Base-by-base conservation (phyloP, 2,888 invertebrate genomes). In the Heteromyza rotundicornis region DNA sequence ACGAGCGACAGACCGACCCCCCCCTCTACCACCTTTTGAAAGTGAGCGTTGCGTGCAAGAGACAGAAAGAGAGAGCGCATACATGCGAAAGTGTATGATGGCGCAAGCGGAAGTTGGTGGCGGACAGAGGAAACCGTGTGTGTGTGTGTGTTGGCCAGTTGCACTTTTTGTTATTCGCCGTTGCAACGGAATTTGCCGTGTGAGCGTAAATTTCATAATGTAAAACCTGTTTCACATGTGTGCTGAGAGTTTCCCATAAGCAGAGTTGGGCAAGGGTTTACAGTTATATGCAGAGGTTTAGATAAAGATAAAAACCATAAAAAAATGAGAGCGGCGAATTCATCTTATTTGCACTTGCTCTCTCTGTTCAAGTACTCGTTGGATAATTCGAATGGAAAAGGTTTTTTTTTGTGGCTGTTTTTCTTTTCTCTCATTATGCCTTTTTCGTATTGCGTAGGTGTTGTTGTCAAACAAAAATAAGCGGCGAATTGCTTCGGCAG, bases 401-500 rank as follows among this genome's bases (percentile, higher is more conserved):
- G n/a, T n/a, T n/a, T n/a, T n/a, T n/a, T n/a, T 14, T 44, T 1
- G 7, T 19, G 7, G 22, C 17, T 56, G 23, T 44, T 56, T 10
- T 44, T 32, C 32, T 10, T 47, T 8, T 24, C 2, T 27, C 8
- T 57, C 1, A 1, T 22, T 40, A 12, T 19, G 36, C 16, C 59
- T 27, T 7, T 19, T 22, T 61, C 44, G 55, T 19, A 14, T 36
- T 19, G 51, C 51, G 58, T 58, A 58, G 58, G 57, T 57, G 60
- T 61, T 52, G 57, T 53, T 61, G 52, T 61, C 52, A 61, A 61
- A 61, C 52, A 57, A 61, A 57, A 60, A 36, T 36, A 1, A 14
- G 52, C 51, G 58, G 50, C 53, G 36, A 24, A 27, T 16, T n/a
- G n/a, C n/a, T n/a, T n/a, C n/a, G n/a, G n/a, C n/a, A n/a, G n/a